Evolutionary conservation across 2,888 invertebrate species (phyloP).

Genomic region (Drosophila ezoana): DNA sequence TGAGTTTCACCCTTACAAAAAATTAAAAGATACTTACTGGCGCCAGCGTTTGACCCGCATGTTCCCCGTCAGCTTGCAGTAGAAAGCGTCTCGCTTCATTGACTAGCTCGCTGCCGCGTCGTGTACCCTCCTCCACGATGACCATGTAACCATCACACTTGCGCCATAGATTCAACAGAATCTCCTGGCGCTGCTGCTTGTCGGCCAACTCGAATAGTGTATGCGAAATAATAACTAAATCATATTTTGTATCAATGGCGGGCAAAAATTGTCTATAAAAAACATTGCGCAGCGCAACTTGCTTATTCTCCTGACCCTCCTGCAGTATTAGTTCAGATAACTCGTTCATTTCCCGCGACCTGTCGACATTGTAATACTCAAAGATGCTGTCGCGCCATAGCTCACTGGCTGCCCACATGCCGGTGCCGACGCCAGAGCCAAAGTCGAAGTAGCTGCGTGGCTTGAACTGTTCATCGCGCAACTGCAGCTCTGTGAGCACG

Average conservation of each 20-base stretch:
- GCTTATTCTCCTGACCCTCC: conserved; percentile 88
- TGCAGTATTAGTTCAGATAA: conserved; percentile 90
- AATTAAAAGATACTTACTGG: conserved; percentile 87
- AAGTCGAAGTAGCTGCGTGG: conserved; percentile 94
- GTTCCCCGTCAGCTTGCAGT: conserved; percentile 85
- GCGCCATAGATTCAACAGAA: conserved; percentile 92
- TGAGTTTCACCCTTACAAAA: conserved; percentile 1
- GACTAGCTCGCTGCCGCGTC: conserved; percentile 92
- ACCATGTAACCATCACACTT: conserved; percentile 93
- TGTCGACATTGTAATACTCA: conserved; percentile 95
- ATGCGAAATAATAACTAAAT: conserved; percentile 92
- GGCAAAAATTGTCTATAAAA: conserved; percentile 94
- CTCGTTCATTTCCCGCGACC: conserved; percentile 92
- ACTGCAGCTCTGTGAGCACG: conserved; percentile 90
- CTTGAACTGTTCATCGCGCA: conserved; percentile 88
- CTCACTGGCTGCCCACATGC: conserved; percentile 92
- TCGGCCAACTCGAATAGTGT: conserved; percentile 92
- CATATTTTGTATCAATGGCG: conserved; percentile 88
- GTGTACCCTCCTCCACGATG: conserved; percentile 93
- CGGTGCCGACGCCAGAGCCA: conserved; percentile 95
- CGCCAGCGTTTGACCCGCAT: conserved; percentile 89
- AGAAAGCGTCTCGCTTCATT: conserved; percentile 94
- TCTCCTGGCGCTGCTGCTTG: conserved; percentile 88
- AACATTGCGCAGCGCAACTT: conserved; percentile 87
- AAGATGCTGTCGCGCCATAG: conserved; percentile 90